phyloP scores from a whole-genome alignment of 1,140 invertebrate species.

The Oscheius sp. region DNA sequence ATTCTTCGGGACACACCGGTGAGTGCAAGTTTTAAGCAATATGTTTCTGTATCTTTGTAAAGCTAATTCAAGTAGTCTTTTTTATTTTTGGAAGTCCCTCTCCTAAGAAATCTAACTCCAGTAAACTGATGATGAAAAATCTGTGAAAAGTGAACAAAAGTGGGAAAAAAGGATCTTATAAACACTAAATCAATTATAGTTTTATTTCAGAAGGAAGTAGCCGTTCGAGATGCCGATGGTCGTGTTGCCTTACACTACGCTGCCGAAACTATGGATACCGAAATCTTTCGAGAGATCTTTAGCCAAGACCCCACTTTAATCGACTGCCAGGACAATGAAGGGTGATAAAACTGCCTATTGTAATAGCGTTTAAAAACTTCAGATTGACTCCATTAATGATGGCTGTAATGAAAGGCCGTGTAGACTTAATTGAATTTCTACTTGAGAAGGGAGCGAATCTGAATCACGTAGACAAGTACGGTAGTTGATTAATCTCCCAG shows the following conservation, averaged over 20 bases:
- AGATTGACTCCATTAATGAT: not conserved
- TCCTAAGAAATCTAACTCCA: no score
- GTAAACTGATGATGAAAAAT: not conserved
- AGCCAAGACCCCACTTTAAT: constrained; percentile 9
- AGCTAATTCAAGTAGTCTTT: no score
- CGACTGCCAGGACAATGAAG: constrained; percentile 5
- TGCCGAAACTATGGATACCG: constrained; percentile 62
- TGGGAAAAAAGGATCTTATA: no score
- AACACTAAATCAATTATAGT: no score
- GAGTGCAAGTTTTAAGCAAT: not conserved
- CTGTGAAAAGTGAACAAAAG: no score
- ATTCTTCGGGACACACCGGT: constrained; percentile 8
- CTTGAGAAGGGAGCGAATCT: constrained; percentile 49
- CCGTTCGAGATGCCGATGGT: constrained; percentile 42
- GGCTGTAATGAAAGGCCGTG: constrained; percentile 59
- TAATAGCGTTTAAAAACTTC: no score
- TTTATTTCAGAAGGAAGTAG: constrained; percentile 20
- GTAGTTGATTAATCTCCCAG: not conserved
- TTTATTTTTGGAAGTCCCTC: no score
- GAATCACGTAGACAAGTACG: not conserved
- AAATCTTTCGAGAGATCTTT: constrained; percentile 60
- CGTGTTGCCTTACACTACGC: constrained; percentile 64
- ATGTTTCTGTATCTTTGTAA: no score
- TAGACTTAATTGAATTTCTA: constrained; percentile 59
- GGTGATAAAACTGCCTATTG: no score